Evolutionary conservation across 2,888 invertebrate genomes (phyloP), one percentile per base, ranked within the genome.

Genomic region (Drosophila barbarae): DNA sequence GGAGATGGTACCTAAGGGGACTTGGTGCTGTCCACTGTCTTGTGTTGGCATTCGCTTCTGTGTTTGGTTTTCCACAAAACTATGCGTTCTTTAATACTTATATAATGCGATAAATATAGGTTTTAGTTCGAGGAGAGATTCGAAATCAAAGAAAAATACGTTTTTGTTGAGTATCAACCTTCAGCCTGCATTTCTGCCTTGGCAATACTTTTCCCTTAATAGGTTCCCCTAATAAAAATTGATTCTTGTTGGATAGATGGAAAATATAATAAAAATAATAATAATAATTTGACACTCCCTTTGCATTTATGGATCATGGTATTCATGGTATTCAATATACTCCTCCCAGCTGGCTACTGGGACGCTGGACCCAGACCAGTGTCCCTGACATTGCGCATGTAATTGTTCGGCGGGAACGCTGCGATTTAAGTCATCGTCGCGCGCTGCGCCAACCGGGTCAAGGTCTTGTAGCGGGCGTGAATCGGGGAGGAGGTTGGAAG

Each of bases 361-460:
- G 9, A 28, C 28, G 30, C 35, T 36, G 21, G 39, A 21, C 39
- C 8, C 23, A 8, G 39, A 12, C 36, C 44, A 36, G 44, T 44
- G 59, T 44, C 64, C 64, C 47, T 66, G 64, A 67, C 67, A 47
- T 47, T 66, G 57, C 13, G 39, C 30, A 32, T 21, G 39, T 32
- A 28, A 41, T 53, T 34, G 39, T 36, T 21, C 23, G 5, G 30
- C 35, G 53, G 32, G 32, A 47, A 15, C 30, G 23, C 44, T 52
- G 46, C 46, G 53, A 52, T 63, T 65, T 46, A 64, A 39, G 34
- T 63, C 63, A 65, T 65, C 63, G 35, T 51, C 50, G 34, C 32
- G 56, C 50, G 46, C 46, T 10, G 41, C 34, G 32, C 35, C 66
- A 66, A 46, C 39, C 64, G 64, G 64, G 64, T 64, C 64, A 64